Evolutionary conservation across 2,888 invertebrate genomes (phyloP).

Genomic region (Acanthacorydalis orientalis): DNA sequence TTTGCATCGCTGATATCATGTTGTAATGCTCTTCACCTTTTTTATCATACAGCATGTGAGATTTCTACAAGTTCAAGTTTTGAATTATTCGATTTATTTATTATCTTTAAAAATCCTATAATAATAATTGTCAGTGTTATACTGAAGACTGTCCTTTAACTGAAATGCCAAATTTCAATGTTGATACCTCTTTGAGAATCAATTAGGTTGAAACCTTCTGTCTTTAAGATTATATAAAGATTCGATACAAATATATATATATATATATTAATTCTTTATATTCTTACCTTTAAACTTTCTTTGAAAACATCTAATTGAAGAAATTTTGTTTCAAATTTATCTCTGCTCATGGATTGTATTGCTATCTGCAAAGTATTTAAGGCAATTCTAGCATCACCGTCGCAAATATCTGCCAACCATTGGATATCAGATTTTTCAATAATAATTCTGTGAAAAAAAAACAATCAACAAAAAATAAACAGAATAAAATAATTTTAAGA

Average conservation of each 20-base stretch:
- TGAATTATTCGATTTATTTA: background rate
- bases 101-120: no score
- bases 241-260: background rate
- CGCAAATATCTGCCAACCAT: slow-evolving; percentile 59
- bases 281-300: slow-evolving; percentile 47
- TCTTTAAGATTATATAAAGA: no score
- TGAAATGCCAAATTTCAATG: no score
- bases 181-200: no score
- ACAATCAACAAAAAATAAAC: background rate
- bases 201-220: no score
- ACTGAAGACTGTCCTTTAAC: no score
- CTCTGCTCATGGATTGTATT: slow-evolving; percentile 31
- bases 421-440: slow-evolving; percentile 43
- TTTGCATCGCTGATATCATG: slow-evolving; percentile 65
- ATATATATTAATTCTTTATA: background rate
- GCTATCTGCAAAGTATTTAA: slow-evolving; percentile 59
- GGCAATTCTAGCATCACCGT: slow-evolving; percentile 68
- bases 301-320: slow-evolving; percentile 50
- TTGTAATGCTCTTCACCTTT: slow-evolving; percentile 74
- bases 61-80: slow-evolving; percentile 36
- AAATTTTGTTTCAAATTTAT: slow-evolving; percentile 22
- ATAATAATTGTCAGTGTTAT: no score
- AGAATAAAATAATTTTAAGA: background rate
- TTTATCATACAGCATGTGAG: slow-evolving; percentile 61
- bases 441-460: slow-evolving; percentile 17